These are phyloP conservation scores for Ia io DNA, from an alignment of 2,113 vertebrate genomes.

Conservation along the genomic window DNA sequence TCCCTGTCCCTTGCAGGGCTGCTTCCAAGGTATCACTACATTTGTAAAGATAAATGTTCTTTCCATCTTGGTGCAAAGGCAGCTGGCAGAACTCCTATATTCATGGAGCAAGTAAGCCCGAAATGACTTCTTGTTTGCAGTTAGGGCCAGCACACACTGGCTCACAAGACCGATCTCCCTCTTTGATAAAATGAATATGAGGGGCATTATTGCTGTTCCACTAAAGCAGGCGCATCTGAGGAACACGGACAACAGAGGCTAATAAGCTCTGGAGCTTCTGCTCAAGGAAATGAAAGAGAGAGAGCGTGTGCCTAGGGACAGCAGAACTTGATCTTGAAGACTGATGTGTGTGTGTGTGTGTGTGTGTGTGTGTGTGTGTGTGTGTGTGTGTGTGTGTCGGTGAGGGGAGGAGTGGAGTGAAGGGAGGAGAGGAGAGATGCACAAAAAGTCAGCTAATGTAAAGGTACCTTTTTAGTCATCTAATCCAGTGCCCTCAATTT, in stretches of 20 bases:
- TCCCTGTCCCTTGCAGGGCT: background rate
- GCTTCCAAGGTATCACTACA: background rate
- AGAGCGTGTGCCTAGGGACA: accelerated
- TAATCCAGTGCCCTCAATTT: background rate
- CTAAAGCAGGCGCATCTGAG: background rate
- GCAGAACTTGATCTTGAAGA: background rate
- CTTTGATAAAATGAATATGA: conserved; percentile 4
- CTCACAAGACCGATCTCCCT: conserved; percentile 11
- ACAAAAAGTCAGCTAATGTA: background rate
- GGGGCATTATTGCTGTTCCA: conserved; percentile 5
- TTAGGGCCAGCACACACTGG: background rate
- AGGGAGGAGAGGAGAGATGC: background rate
- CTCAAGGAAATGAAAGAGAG: conserved; percentile 49
- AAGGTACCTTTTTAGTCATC: background rate
- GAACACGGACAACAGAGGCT: background rate
- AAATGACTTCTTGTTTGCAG: background rate
- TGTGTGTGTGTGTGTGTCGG: background rate
- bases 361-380: background rate
- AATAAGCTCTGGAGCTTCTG: conserved; percentile 31
- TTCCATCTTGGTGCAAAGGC: background rate
- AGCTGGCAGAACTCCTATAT: background rate
- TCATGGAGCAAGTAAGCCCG: background rate
- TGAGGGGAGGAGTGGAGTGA: background rate
- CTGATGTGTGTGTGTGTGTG: accelerated
- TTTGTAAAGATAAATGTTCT: background rate